phyloP scores from a whole-genome alignment of 2,888 invertebrate genomes.

The Hirtodrosophila duncani region DNA sequence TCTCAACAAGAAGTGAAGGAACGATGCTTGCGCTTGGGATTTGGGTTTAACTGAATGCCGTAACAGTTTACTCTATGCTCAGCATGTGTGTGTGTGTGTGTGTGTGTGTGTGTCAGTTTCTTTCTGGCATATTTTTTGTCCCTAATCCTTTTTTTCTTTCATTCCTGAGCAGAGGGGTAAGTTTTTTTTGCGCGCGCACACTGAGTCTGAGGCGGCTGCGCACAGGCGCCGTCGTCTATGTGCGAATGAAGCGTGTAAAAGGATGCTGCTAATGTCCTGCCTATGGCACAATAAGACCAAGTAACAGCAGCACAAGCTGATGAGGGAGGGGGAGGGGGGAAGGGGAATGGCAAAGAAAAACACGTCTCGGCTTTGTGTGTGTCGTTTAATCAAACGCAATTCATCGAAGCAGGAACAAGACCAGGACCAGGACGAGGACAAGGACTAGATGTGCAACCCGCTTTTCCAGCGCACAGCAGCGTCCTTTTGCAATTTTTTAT shows the following conservation, averaged over 20 bases:
- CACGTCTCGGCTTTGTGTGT: constrained; percentile 43
- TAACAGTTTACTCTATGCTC: constrained; percentile 18
- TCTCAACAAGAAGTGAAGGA: constrained; percentile 1
- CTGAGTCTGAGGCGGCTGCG: constrained; percentile 46
- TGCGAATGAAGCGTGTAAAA: constrained; percentile 57
- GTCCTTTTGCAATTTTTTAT: constrained; percentile 60
- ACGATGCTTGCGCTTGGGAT: constrained; percentile 1
- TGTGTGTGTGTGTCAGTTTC: constrained; percentile 5
- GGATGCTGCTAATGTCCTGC: constrained; percentile 75
- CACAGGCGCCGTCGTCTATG: constrained; percentile 52
- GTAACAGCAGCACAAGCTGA: constrained; percentile 7
- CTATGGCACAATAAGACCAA: constrained; percentile 14
- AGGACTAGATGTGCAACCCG: background rate
- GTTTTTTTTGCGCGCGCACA: constrained; percentile 61
- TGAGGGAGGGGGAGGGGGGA: background rate
- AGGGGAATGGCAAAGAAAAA: constrained; percentile 11
- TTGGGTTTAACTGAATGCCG: constrained; percentile 46
- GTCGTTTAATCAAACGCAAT: constrained; percentile 60
- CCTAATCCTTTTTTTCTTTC: constrained; percentile 37
- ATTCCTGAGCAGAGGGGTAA: background rate
- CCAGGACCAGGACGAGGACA: background rate
- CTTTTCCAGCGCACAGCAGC: constrained; percentile 25
- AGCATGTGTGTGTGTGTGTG: background rate
- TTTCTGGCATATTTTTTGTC: constrained; percentile 15
- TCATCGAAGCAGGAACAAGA: constrained; percentile 23